Conservation (phyloP, 2,797 vertebrate genomes). For the Nasua narica region DNA sequence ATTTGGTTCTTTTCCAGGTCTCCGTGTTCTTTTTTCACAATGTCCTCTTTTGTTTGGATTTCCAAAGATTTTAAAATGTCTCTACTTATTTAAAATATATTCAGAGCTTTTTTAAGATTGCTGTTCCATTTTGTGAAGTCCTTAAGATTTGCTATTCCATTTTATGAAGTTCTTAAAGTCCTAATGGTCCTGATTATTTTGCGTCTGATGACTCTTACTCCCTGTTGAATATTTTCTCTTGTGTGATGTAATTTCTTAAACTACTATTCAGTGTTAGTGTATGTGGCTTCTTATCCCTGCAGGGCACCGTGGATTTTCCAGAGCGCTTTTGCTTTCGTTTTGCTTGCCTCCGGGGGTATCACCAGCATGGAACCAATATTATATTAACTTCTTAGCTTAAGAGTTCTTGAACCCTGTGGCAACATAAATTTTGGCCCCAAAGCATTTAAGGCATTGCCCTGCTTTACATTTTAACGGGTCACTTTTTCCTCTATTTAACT, state of each 20-base stretch:
- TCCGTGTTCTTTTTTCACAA: background rate
- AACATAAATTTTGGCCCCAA: background rate
- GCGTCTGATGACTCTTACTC: background rate
- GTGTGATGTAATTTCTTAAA: background rate
- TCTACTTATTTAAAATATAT: background rate
- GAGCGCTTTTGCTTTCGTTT: background rate
- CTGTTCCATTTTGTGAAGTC: background rate
- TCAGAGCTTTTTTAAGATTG: background rate
- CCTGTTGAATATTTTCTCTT: background rate
- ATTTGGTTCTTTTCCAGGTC: background rate
- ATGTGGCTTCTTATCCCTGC: background rate
- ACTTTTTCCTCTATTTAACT: background rate
- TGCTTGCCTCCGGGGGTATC: too few species aligned
- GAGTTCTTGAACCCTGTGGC: background rate
- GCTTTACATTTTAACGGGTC: background rate
- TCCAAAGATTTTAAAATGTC: background rate
- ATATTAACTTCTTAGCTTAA: background rate
- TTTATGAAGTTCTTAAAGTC: background rate
- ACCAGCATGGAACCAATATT: background rate
- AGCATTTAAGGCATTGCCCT: background rate
- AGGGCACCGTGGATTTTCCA: background rate
- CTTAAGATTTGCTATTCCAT: background rate
- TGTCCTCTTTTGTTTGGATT: background rate
- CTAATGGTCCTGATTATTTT: background rate
- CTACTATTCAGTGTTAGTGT: background rate